These are phyloP conservation scores for Hypotaenidia okinawae DNA, from an alignment of 2,797 vertebrate genomes.

Conservation along the genomic window DNA sequence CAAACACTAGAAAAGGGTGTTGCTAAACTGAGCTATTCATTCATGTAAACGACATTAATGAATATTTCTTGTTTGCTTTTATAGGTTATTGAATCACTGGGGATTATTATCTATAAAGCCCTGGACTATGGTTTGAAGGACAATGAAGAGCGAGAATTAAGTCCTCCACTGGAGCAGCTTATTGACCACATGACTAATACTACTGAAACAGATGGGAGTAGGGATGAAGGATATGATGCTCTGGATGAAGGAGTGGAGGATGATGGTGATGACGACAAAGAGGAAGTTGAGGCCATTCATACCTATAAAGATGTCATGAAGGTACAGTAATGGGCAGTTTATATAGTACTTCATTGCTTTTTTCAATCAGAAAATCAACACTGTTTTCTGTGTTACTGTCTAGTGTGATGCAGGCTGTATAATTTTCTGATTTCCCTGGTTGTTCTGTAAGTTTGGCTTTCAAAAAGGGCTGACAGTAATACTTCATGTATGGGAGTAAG, in stretches of 20 bases:
- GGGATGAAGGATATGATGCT: constrained; percentile 94
- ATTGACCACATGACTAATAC: constrained; percentile 97
- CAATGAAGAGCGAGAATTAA: constrained; percentile 95
- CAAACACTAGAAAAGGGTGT: neutral
- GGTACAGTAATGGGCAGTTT: constrained; percentile 75
- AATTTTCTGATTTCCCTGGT: neutral
- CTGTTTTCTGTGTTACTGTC: neutral
- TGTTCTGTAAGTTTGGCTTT: neutral
- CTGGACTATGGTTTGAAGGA: constrained; percentile 98
- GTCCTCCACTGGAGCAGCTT: constrained; percentile 93
- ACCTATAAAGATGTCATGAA: constrained; percentile 92
- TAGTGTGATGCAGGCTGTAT: neutral
- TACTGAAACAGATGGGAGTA: constrained; percentile 81
- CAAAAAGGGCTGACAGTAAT: neutral
- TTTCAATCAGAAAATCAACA: neutral
- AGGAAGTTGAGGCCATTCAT: constrained; percentile 74
- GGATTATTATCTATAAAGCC: constrained; percentile 98
- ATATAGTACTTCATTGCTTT: neutral
- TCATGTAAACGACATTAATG: neutral
- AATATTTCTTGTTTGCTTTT: constrained; percentile 9
- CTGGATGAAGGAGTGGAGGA: constrained; percentile 91
- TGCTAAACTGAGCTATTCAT: neutral
- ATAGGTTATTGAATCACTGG: constrained; percentile 93
- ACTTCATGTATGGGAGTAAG: neutral
- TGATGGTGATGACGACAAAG: constrained; percentile 76